Percentiles rank a stretch among this genome's conserved stretches.
These are phyloP conservation scores for Peromyscus aztecus DNA, from an alignment of 2,797 vertebrate species.

Conservation along the genomic window DNA sequence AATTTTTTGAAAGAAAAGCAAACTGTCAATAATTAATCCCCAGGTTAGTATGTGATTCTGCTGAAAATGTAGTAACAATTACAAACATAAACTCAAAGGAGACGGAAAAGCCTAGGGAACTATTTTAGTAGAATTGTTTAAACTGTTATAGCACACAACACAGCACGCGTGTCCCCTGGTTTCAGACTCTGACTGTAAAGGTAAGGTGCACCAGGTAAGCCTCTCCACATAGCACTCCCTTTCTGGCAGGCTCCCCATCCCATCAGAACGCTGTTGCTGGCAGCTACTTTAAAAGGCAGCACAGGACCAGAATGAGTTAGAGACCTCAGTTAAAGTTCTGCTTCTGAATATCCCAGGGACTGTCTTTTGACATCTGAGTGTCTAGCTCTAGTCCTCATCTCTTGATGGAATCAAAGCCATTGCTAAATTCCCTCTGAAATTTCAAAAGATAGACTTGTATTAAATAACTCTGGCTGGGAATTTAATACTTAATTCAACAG, in stretches of 20 bases:
- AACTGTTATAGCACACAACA: neutral
- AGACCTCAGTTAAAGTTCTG: constrained; percentile 4
- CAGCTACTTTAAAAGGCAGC: neutral
- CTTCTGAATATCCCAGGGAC: neutral
- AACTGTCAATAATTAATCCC: constrained; percentile 18
- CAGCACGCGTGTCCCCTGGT: neutral
- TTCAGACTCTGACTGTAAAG: neutral
- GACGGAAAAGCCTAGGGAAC: constrained; percentile 16
- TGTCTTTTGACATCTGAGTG: neutral
- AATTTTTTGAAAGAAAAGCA: constrained; percentile 34
- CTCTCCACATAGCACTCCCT: constrained; percentile 15
- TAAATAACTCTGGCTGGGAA: constrained; percentile 4
- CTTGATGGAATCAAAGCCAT: constrained; percentile 1
- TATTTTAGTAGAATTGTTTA: constrained; percentile 57
- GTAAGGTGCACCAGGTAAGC: neutral
- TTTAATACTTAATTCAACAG: neutral
- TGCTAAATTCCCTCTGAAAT: constrained; percentile 44
- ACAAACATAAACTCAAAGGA: constrained; percentile 54
- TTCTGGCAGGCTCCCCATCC: neutral
- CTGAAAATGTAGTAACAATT: constrained; percentile 32
- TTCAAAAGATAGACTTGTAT: constrained; percentile 40
- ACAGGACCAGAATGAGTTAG: neutral
- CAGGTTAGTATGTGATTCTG: constrained; percentile 7
- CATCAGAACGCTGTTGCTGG: neutral
- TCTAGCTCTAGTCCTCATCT: neutral